Evolutionary conservation across 2,888 invertebrate species (phyloP), one percentile per base, ranked within the genome.

Genomic region (Dermolepida albohirtum): DNA sequence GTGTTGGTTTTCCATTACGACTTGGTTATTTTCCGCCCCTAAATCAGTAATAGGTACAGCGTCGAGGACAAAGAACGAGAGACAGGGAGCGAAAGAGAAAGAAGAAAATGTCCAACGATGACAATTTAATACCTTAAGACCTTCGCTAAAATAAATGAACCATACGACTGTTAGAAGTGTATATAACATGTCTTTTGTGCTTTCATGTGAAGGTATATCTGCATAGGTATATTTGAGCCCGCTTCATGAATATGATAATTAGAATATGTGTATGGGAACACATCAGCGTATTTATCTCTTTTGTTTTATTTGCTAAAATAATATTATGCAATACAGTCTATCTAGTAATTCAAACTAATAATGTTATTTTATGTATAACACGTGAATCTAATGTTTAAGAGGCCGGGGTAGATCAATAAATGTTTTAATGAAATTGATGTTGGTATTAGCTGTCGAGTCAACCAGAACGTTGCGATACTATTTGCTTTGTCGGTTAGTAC

Each of bases 81-180:
- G 59, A 34, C 29, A 59, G 44, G 44, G 59, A 44, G 43, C 14
- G 34, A 34, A 6, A 34, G 34, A 34, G 22, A 22, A 22, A 22
- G 22, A 34, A 34, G 59, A 59, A 59, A 59, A 44, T 27, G 44
- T 59, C 59, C 59, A 40, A 59, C 59, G 44, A 59, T 59, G 59
- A 59, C 59, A 59, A 59, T 59, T 59, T 59, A 59, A 44, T 59
- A 59, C 59, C 44, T 47, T 59, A 59, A 59, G 47, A 29, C 59
- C 39, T 12, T 54, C 44, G 59, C 47, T 59, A 59, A 59, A 59
- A 59, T 59, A 59, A 59, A 59, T 59, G 59, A 59, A 59, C 59
- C 44, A 44, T 16, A 59, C 44, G 1, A 55, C 55, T 29, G 43
- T n/a, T 47, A 47, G 12, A 22, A n/a, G 44, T 59, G 44, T 29